Conservation (phyloP, 2,888 invertebrate genomes). For the Drosophila tanythrix region DNA sequence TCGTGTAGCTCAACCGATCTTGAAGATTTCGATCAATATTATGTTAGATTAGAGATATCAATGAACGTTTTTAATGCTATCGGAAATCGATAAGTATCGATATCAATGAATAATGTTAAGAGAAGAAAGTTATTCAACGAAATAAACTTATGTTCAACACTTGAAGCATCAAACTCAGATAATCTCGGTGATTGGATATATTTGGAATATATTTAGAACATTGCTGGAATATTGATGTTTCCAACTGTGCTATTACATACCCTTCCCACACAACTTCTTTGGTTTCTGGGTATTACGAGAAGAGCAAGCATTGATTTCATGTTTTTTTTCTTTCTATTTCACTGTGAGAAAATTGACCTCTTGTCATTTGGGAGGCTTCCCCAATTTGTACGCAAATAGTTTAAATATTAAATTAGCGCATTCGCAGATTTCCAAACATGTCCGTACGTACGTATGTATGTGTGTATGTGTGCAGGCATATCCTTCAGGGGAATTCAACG, state of each 20-base stretch:
- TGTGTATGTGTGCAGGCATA: neutral
- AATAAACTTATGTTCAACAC: neutral
- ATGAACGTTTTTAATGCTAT: neutral
- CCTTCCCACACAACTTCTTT: neutral
- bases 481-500: slow-evolving; percentile 15
- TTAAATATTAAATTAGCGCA: slow-evolving; percentile 66
- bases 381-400: slow-evolving; percentile 50
- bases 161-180: neutral
- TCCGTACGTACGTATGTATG: neutral
- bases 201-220: no score
- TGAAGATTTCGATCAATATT: neutral
- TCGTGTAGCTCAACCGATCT: neutral
- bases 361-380: slow-evolving; percentile 23
- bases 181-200: neutral
- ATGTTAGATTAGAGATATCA: rapidly evolving
- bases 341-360: slow-evolving; percentile 22
- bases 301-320: slow-evolving; percentile 33
- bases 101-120: neutral
- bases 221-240: neutral
- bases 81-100: neutral
- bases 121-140: neutral
- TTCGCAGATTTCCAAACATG: slow-evolving; percentile 31
- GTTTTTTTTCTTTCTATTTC: neutral
- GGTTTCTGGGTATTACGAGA: neutral
- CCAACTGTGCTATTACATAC: neutral